Evolutionary conservation across 1,140 invertebrate species (phyloP).

Genomic region (Cotesia chilonis): DNA sequence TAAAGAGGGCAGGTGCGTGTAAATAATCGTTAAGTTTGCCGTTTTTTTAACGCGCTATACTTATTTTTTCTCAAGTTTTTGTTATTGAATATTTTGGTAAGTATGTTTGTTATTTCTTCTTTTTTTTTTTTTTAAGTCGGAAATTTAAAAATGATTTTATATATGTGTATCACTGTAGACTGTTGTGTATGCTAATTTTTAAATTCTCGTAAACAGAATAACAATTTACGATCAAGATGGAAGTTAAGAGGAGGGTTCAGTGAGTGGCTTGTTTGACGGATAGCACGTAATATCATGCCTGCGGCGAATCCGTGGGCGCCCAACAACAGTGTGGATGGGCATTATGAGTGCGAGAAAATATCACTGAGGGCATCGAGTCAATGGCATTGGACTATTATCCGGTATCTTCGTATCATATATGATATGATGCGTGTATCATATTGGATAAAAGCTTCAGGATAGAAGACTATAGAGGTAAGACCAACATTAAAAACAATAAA

Average conservation of each 20-base stretch:
- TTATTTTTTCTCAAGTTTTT: neutral
- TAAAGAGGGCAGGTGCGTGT: conserved; percentile 35
- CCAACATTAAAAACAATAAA: conserved; percentile 17
- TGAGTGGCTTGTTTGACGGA: conserved; percentile 53
- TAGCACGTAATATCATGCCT: conserved; percentile 47
- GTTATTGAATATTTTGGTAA: conserved; percentile 15
- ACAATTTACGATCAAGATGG: conserved; percentile 1
- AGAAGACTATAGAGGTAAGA: conserved; percentile 8
- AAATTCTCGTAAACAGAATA: conserved; percentile 3
- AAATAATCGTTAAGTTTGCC: conserved; percentile 33
- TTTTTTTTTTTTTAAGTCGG: no score
- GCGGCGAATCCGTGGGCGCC: conserved; percentile 54
- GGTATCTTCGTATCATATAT: conserved; percentile 8
- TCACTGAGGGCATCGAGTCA: conserved; percentile 61
- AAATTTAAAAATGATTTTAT: no score
- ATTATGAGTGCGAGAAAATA: conserved; percentile 59
- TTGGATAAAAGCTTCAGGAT: neutral
- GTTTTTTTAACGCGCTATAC: conserved; percentile 15
- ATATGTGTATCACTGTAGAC: no score
- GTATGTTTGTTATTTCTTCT: no score
- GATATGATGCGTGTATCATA: conserved; percentile 27
- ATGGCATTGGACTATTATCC: conserved; percentile 46
- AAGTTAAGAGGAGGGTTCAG: conserved; percentile 14
- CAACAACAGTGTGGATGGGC: conserved; percentile 55
- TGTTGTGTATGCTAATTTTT: neutral